Conservation (phyloP, 2,797 vertebrate genomes). For the Sphenodon punctatus region DNA sequence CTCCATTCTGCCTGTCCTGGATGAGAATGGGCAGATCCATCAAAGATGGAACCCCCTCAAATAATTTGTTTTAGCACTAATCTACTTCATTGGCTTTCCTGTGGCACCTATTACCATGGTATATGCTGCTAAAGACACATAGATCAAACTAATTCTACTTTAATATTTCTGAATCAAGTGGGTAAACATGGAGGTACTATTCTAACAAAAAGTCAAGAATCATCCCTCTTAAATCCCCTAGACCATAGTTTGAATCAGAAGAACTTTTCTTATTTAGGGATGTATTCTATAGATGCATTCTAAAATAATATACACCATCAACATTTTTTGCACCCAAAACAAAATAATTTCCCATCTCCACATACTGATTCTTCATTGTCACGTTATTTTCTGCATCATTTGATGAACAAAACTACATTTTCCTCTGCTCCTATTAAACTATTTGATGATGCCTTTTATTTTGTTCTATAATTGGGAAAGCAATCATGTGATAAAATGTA, state of each 20-base stretch:
- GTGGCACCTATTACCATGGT: background rate
- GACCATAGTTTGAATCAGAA: constrained; percentile 36
- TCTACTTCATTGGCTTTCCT: too few relatives aligned
- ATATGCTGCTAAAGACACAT: constrained; percentile 8
- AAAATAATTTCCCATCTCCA: constrained; percentile 45
- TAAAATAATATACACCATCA: background rate
- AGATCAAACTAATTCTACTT: constrained; percentile 60
- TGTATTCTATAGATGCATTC: constrained; percentile 34
- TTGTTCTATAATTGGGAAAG: constrained; percentile 75
- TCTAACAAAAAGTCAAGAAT: constrained; percentile 36
- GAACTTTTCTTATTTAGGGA: constrained; percentile 10
- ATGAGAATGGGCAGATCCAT: too few relatives aligned
- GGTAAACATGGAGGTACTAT: constrained; percentile 34
- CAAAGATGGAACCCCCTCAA: too few relatives aligned
- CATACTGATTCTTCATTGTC: constrained; percentile 47
- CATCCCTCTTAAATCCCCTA: constrained; percentile 38
- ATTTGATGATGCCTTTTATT: constrained; percentile 78
- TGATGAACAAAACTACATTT: constrained; percentile 75
- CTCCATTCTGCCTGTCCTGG: too few relatives aligned
- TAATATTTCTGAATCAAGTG: constrained; percentile 47
- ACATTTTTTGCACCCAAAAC: background rate
- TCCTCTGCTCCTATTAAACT: constrained; percentile 75
- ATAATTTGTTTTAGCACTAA: too few relatives aligned
- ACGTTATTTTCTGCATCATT: constrained; percentile 79
- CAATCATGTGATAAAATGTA: constrained; percentile 74